Evolutionary conservation across 2,797 vertebrate species (phyloP).

Genomic region (Leuciscus waleckii): DNA sequence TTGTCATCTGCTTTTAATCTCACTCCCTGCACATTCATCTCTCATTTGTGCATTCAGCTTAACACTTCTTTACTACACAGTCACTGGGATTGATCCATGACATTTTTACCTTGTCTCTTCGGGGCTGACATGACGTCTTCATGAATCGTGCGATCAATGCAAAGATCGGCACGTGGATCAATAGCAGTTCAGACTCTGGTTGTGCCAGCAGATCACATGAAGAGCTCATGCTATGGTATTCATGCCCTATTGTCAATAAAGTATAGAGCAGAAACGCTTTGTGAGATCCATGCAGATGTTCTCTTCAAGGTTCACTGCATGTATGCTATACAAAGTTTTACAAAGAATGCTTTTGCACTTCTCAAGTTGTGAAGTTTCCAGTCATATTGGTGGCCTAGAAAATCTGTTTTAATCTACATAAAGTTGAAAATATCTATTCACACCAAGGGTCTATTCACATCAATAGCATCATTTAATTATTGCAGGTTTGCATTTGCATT

Average conservation of each 20-base stretch:
- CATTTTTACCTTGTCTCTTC: neutral
- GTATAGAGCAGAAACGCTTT: neutral
- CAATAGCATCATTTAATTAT: neutral
- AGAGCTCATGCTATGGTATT: neutral
- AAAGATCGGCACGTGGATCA: conserved; percentile 9
- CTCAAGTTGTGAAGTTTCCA: neutral
- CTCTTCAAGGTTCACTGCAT: neutral
- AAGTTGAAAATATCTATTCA: neutral
- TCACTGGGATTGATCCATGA: conserved; percentile 1
- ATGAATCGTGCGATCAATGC: conserved; percentile 23
- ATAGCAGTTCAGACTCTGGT: conserved; percentile 14
- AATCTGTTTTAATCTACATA: neutral
- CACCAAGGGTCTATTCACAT: neutral
- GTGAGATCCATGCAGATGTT: neutral
- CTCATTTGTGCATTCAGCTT: conserved; percentile 8
- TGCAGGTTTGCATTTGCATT: neutral
- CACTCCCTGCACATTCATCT: neutral
- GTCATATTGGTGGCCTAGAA: neutral
- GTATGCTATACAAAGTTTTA: neutral
- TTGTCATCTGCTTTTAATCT: conserved; percentile 16
- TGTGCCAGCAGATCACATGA: neutral
- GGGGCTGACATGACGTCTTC: conserved; percentile 18
- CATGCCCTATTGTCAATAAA: conserved; percentile 13
- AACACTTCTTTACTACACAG: conserved; percentile 6
- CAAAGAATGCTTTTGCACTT: neutral